Evolutionary conservation across 53 echinoderm and acorn worm species (phyloP).

Genomic region (Actinopyga echinites): DNA sequence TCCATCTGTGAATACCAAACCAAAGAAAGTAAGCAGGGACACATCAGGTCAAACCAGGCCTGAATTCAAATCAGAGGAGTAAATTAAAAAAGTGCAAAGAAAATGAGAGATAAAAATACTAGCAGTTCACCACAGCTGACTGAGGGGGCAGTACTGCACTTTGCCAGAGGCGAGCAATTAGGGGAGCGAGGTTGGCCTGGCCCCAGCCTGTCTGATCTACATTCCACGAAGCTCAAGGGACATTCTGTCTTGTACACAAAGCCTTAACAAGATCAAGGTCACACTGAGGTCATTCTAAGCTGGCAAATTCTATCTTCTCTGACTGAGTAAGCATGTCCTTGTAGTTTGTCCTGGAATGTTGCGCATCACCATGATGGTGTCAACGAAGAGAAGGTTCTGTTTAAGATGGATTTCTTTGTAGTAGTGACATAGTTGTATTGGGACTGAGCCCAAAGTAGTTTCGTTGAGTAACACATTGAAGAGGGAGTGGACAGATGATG

Average conservation of each 20-base stretch:
- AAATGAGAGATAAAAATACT: conserved; percentile 18
- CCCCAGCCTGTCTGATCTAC: conserved; percentile 38
- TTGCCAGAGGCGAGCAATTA: conserved; percentile 46
- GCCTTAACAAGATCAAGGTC: conserved; percentile 53
- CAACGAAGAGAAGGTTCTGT: background rate
- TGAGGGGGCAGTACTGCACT: conserved; percentile 21
- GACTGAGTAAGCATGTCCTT: background rate
- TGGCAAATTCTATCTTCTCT: background rate
- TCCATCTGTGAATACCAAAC: too few relatives aligned
- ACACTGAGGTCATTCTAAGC: background rate
- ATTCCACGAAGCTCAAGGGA: conserved; percentile 44
- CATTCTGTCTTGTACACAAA: conserved; percentile 43
- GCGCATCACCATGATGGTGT: background rate
- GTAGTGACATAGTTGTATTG: too few relatives aligned
- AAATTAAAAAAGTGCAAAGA: background rate
- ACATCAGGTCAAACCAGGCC: background rate
- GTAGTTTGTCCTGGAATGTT: background rate
- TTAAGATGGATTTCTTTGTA: too few relatives aligned
- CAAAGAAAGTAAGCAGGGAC: too few relatives aligned
- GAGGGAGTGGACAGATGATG: too few relatives aligned
- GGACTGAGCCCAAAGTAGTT: too few relatives aligned
- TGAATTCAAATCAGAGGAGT: background rate
- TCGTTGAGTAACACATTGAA: too few relatives aligned
- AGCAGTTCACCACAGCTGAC: background rate
- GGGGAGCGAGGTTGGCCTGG: conserved; percentile 31